phyloP scores from a whole-genome alignment of 30 jellyfish, hydroid and myxozoan genomes.

The Rhopilema esculentum region DNA sequence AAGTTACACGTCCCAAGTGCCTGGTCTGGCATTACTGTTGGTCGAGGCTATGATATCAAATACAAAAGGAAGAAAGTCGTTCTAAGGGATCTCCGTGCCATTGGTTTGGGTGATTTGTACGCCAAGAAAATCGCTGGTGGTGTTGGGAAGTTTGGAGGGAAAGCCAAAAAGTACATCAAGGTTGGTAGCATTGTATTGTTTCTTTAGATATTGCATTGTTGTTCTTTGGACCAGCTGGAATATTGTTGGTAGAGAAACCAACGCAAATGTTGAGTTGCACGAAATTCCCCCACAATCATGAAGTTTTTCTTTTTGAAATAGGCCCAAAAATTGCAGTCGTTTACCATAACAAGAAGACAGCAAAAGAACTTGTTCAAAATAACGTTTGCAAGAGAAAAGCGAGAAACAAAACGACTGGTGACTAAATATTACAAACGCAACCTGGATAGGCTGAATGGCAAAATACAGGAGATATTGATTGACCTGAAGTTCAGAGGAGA shows the following conservation, averaged over 20 bases:
- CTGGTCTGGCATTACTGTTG: slow-evolving; percentile 79
- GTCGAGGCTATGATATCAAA: slow-evolving; percentile 82
- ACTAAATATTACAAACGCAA: slow-evolving; percentile 38
- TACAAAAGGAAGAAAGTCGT: slow-evolving; percentile 40
- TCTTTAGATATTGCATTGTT: background rate
- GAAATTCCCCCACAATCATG: too few relatives aligned
- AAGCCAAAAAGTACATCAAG: slow-evolving; percentile 24
- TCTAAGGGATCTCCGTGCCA: slow-evolving; percentile 32
- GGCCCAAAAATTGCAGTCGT: slow-evolving; percentile 23
- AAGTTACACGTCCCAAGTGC: slow-evolving; percentile 67
- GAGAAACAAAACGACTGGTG: slow-evolving; percentile 47
- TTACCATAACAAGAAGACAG: slow-evolving; percentile 41
- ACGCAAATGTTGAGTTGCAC: too few relatives aligned
- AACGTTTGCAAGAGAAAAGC: slow-evolving; percentile 44
- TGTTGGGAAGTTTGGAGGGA: slow-evolving; percentile 60
- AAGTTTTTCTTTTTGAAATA: background rate
- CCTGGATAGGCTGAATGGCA: slow-evolving; percentile 32
- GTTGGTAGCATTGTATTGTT: background rate
- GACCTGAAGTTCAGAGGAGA: slow-evolving; percentile 80
- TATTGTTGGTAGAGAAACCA: too few relatives aligned
- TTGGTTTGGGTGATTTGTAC: slow-evolving; percentile 10
- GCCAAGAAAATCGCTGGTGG: slow-evolving; percentile 62
- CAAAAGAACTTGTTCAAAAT: slow-evolving; percentile 30
- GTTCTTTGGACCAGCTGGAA: too few relatives aligned
- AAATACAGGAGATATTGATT: slow-evolving; percentile 63